Base-by-base conservation (phyloP, 2,797 vertebrate species). In the Sparus aurata region DNA sequence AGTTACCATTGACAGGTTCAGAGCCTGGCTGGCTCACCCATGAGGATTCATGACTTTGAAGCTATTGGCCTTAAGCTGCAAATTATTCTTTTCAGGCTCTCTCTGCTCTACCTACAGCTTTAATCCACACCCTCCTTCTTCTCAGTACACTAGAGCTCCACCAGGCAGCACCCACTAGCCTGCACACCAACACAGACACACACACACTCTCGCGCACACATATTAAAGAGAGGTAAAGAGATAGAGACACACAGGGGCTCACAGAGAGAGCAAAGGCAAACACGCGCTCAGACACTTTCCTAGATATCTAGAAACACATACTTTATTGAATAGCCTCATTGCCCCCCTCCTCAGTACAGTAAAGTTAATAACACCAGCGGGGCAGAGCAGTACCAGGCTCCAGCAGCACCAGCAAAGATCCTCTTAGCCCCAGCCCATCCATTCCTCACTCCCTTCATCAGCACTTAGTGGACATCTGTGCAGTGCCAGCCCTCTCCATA, bases 41-140 rank as follows among this genome's bases (percentile, higher is more conserved):
- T 89, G 97, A 97, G 97, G 94, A 96, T 97, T 96, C 95, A 95
- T 95, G 95, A 96, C 98, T 98, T 99, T 98, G 97, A 98, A 97
- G 97, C 95, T 97, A 96, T 97, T 97, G 96, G 96, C 96, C 97
- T 97, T 97, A 97, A 98, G 97, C 97, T 93, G 93, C 96, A 96
- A 97, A 97, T 97, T 96, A 97, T 97, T 97, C 96, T 97, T 96
- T 96, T 95, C 90, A 90, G 96, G 95, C 95, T 97, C 95, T 87
- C 86, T 87, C 73, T 83, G 80, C 87, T 87, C 92, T 91, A 92
- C 90, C 92, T 93, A 86, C 87, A 61, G 87, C 85, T 90, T 89
- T 91, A 91, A 90, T 90, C 89, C 87, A 82, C 85, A 84, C 71
- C 87, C 88, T 88, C 74, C 73, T 84, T 88, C 84, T 79, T 74